phyloP scores from a whole-genome alignment of 2,113 vertebrate species.

The Poeciliopsis occidentalis region DNA sequence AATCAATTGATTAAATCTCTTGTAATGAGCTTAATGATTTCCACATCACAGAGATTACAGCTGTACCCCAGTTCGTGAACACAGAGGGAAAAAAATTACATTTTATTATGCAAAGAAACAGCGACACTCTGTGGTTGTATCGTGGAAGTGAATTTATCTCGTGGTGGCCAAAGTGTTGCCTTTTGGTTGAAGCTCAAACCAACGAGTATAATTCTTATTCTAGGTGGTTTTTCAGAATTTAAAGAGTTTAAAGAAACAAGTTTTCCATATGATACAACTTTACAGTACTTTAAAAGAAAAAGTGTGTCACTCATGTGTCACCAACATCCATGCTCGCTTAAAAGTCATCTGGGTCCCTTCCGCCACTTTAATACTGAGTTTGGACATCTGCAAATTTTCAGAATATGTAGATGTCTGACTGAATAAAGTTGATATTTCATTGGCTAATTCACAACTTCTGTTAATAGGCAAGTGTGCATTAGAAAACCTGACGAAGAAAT shows the following conservation, averaged over 20 bases:
- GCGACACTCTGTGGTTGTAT: slow-evolving; percentile 56
- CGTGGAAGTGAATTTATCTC: slow-evolving; percentile 10
- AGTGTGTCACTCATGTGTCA: neutral
- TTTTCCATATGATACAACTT: neutral
- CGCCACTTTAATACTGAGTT: no score
- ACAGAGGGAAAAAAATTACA: neutral
- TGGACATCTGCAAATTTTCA: no score
- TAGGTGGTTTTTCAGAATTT: neutral
- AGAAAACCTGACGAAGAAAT: no score
- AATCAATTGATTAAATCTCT: no score
- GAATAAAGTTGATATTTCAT: no score
- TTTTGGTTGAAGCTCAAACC: neutral
- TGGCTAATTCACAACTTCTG: no score
- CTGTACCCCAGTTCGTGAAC: neutral
- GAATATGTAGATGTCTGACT: no score
- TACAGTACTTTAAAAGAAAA: neutral
- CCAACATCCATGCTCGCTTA: neutral
- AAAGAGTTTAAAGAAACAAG: neutral
- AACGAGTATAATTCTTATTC: neutral
- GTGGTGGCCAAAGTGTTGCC: neutral
- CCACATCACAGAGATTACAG: neutral
- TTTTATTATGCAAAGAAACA: slow-evolving; percentile 16
- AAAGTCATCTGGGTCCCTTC: no score
- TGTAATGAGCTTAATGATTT: no score
- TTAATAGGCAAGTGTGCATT: no score